phyloP scores from a whole-genome alignment of 2,113 vertebrate species.

The Gobio gobio region DNA sequence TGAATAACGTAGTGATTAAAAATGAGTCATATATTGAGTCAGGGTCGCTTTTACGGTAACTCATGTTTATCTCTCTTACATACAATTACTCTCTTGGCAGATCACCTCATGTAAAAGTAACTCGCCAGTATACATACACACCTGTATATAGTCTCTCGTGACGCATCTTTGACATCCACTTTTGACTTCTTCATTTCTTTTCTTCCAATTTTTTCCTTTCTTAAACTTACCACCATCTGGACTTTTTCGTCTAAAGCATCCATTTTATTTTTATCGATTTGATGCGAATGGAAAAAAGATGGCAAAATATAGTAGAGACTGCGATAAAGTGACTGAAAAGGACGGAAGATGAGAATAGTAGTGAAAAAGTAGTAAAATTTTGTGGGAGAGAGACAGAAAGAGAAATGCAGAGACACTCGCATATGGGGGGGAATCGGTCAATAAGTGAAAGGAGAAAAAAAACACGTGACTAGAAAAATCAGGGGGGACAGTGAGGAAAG shows the following conservation, averaged over 20 bases:
- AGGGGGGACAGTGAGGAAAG: constrained; percentile 27
- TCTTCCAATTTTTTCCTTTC: not conserved
- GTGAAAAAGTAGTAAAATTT: constrained; percentile 35
- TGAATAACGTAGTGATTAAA: constrained; percentile 68
- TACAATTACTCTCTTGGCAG: not conserved
- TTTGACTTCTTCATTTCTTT: constrained; percentile 29
- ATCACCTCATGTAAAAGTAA: not conserved
- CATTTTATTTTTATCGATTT: constrained; percentile 32
- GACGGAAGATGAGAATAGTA: constrained; percentile 4
- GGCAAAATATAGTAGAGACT: constrained; percentile 57
- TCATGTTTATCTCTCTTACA: constrained; percentile 50
- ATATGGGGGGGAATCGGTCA: constrained; percentile 32
- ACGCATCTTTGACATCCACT: constrained; percentile 14
- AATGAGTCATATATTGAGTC: constrained; percentile 78
- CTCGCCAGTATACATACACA: not conserved
- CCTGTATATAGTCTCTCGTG: not conserved
- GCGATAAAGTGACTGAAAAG: constrained; percentile 18
- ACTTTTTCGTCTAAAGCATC: constrained; percentile 41
- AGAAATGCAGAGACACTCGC: constrained; percentile 34
- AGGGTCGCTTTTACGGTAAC: constrained; percentile 72
- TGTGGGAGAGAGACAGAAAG: not conserved
- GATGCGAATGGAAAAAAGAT: constrained; percentile 56
- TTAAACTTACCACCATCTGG: constrained; percentile 39
- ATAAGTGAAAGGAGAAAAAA: constrained; percentile 36
- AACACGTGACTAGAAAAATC: constrained; percentile 29